Base-by-base conservation (phyloP, 2,113 vertebrate genomes). In the Alouatta palliata region DNA sequence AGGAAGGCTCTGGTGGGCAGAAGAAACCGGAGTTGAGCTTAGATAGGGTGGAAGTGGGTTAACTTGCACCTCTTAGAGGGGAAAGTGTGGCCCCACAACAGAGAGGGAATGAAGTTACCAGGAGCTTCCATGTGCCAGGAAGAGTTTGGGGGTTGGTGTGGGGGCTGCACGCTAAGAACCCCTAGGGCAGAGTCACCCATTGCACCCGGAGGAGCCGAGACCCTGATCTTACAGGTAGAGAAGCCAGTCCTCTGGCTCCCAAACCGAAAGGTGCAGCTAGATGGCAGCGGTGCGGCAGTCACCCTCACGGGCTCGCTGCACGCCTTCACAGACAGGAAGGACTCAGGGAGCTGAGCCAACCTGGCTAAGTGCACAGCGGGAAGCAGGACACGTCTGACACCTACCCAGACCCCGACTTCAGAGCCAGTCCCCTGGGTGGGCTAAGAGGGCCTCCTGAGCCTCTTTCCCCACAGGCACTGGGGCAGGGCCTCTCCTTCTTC, bases 391-490 rank as follows among this genome's bases (percentile, higher is more conserved):
- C 12, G 35, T 64, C 54, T 54, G 40, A 25, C 6, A 30, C 11
- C 35, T 27, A 49, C 30, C 8, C 8, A 58, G 71, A 56, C 66
- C 7, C 45, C 13, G 21, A 35, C 49, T 70, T 84, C 70, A 40
- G 79, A 27, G 77, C 45, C 0, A 0, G 35, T 47, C 14, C 2
- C 19, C 1, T 6, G 5, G 27, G 7, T 2, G 17, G 21, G 30
- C 20, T 27, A 2, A 73, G 23, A 56, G 52, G 75, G 21, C 27
- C 45, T 89, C 40, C 66, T 0, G 5, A n/a, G 35, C 12, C 6
- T 43, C 49, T 25, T 43, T 35, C 45, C 89, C 32, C 0, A 8
- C 52, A 56, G 27, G 82, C 54, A 66, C 43, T 0, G 16, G 7
- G 23, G 30, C 6, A 30, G 23, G 8, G 35, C 52, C 37, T 23